Conservation (phyloP, 2,113 vertebrate species). For the Cariama cristata region DNA sequence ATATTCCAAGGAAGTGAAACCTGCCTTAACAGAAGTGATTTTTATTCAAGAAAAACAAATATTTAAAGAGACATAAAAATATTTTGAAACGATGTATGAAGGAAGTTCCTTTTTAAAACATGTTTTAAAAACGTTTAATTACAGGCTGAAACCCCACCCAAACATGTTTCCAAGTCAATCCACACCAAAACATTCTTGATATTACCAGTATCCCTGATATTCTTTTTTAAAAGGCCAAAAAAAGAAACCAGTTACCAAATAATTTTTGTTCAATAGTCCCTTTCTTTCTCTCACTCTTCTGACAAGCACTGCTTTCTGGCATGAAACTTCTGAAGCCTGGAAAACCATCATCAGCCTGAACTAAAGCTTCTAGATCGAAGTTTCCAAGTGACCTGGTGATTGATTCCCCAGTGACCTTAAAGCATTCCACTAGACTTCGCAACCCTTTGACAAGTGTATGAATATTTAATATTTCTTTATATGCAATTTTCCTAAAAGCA, state of each 20-base stretch:
- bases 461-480: neutral
- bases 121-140: neutral
- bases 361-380: neutral
- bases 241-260: neutral
- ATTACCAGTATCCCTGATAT: rapidly evolving
- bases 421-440: neutral
- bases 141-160: neutral
- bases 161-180: neutral
- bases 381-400: neutral
- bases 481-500: neutral
- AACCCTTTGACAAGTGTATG: neutral
- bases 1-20: constrained; percentile 57
- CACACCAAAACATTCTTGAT: neutral
- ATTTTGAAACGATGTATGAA: neutral
- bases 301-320: neutral
- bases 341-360: neutral
- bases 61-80: neutral
- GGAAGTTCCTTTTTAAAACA: neutral
- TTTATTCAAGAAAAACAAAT: neutral
- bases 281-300: neutral
- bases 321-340: neutral
- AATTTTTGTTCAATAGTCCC: neutral
- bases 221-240: neutral
- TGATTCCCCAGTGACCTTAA: neutral
- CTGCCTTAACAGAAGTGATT: constrained; percentile 18